Conservation (phyloP, 2,797 vertebrate species). For the Eurystomus glaucurus region DNA sequence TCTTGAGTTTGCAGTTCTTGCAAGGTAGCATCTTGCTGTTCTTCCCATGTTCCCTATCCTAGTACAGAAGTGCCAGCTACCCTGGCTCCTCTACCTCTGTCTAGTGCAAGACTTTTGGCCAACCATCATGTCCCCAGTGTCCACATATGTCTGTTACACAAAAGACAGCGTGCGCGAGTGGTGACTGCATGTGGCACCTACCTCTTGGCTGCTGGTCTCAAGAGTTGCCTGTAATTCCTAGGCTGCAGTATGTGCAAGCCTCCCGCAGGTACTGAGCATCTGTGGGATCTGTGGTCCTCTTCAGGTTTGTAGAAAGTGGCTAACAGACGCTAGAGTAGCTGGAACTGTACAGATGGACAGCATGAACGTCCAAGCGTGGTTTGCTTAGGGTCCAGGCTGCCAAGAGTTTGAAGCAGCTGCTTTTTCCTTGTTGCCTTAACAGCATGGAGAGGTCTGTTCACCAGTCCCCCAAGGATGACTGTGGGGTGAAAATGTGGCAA, state of each 20-base stretch:
- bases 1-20: background rate
- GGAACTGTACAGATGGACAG: background rate
- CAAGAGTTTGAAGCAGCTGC: background rate
- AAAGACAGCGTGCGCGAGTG: accelerated
- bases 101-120: background rate
- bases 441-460: background rate
- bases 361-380: background rate
- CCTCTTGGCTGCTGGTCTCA: background rate
- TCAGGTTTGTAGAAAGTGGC: background rate
- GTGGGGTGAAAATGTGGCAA: background rate
- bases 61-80: background rate
- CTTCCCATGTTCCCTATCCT: background rate
- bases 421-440: background rate
- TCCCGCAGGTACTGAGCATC: background rate
- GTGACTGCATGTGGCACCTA: background rate
- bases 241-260: accelerated
- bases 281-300: background rate
- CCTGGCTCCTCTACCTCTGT: background rate
- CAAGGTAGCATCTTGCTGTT: background rate
- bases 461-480: background rate
- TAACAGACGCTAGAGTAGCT: background rate
- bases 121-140: background rate
- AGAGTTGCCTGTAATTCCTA: background rate
- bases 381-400: background rate
- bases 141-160: background rate